Evolutionary conservation across 2,888 invertebrate species (phyloP), one percentile per base, ranked within the genome.

Genomic region (Neoitamus cyanurus): DNA sequence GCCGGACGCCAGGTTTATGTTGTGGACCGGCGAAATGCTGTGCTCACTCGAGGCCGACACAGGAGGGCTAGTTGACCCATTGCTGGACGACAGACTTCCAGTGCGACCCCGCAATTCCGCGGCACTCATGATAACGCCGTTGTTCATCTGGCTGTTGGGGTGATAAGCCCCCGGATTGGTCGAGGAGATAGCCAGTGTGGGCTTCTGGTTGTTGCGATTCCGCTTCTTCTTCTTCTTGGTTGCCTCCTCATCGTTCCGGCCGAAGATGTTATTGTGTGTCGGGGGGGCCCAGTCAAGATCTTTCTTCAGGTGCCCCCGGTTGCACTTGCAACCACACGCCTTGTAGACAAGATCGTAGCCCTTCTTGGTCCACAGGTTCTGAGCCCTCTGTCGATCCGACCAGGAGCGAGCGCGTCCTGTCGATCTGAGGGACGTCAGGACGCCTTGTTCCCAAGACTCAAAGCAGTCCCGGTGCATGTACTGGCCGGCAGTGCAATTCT

Each of bases 391-490:
- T 85, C 97, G 94, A 90, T 98, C 98, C 46, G 97, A 97, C 98
- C 98, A 98, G 87, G 96, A 97, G 28, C 98, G 93, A 3, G 98
- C 98, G 42, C 98, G 93, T 78, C 98, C 97, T 92, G 97, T 97
- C 42, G 96, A 95, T 91, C 97, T 97, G 86, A 99, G 93, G 89
- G 97, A 97, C 83, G 96, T 95, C 87, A 98, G 93, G 85, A 98
- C 96, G 46, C 95, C 94, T 90, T 95, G 95, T 92, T 99, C 98
- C 97, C 98, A 99, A 88, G 95, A 94, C 88, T 97, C 97, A 92
- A 98, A 98, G 92, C 98, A 99, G 91, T 96, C 97, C 88, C 96
- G 94, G 93, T 99, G 99, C 98, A 99, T 98, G 90, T 95, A 98
- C 90, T 96, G 95, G 86, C 98, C 97, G 89, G 94, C 94, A 86